A percentile compares a stretch with the other conserved stretches of the same genome.
These are phyloP conservation scores for Agrochola lota DNA, from an alignment of 2,888 invertebrate genomes.

Conservation along the genomic window DNA sequence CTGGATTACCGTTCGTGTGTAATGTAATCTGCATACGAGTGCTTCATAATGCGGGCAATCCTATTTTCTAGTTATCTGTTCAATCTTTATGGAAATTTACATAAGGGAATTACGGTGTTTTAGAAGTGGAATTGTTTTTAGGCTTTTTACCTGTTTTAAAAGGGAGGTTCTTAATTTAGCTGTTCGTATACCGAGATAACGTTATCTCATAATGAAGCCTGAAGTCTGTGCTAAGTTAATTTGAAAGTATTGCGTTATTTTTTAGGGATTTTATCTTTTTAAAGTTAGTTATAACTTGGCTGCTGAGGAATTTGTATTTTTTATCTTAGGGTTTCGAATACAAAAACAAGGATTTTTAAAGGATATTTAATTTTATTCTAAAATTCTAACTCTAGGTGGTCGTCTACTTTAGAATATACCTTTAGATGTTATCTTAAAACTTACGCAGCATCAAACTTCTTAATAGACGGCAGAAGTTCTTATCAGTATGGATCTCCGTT, in stretches of 20 bases:
- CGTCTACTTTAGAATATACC: background rate
- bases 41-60: slow-evolving; percentile 57
- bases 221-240: background rate
- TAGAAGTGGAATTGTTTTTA: background rate
- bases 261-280: background rate
- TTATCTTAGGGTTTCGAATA: no score
- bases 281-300: background rate
- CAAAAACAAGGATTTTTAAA: no score
- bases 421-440: slow-evolving; percentile 18
- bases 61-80: slow-evolving; percentile 40
- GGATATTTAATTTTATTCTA: no score
- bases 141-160: background rate
- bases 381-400: background rate
- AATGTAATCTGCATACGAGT: slow-evolving; percentile 62
- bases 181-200: no score
- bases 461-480: slow-evolving; percentile 13
- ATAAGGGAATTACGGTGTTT: background rate
- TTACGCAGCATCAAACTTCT: slow-evolving; percentile 32
- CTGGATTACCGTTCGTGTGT: slow-evolving; percentile 27
- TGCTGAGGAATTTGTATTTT: no score
- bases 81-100: slow-evolving; percentile 23
- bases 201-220: background rate
- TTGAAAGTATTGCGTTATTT: background rate
- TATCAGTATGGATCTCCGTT: slow-evolving; percentile 35
- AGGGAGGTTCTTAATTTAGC: background rate